Evolutionary conservation across 2,888 invertebrate species (phyloP).

Genomic region (Drosophila mimetica): DNA sequence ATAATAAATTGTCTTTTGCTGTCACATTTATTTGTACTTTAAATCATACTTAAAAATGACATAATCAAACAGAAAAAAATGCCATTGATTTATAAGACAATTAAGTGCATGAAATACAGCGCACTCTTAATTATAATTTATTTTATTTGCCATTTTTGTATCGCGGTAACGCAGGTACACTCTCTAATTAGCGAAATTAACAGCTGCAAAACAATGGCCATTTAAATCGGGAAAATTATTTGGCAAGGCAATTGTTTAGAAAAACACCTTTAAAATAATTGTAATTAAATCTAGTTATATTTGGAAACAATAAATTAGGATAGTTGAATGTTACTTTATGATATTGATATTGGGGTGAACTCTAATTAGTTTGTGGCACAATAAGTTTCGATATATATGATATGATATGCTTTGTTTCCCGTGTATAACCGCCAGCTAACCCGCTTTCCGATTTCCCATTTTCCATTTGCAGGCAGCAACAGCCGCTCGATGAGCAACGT

Average conservation of each 20-base stretch:
- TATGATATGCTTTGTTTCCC: neutral
- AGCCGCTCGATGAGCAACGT: constrained; percentile 80
- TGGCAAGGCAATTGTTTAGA: neutral
- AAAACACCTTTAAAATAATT: too few species aligned
- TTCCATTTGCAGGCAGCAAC: constrained; percentile 72
- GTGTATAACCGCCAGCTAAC: constrained; percentile 14
- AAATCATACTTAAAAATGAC: neutral
- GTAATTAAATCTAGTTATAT: neutral
- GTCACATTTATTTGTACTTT: neutral
- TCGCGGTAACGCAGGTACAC: neutral
- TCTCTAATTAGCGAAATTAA: neutral
- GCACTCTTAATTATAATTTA: neutral
- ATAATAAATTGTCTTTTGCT: too few species aligned
- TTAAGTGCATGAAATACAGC: neutral
- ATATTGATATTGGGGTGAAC: too few species aligned
- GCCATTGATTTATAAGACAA: neutral
- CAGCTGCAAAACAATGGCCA: neutral
- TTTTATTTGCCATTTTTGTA: neutral
- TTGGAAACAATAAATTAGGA: too few species aligned
- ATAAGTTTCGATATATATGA: neutral
- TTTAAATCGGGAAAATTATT: neutral
- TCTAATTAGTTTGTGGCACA: neutral
- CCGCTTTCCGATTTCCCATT: neutral
- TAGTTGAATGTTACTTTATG: neutral
- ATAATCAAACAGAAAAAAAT: neutral